Evolutionary conservation across 2,797 vertebrate genomes (phyloP).

Genomic region (Tarsius wallacei): DNA sequence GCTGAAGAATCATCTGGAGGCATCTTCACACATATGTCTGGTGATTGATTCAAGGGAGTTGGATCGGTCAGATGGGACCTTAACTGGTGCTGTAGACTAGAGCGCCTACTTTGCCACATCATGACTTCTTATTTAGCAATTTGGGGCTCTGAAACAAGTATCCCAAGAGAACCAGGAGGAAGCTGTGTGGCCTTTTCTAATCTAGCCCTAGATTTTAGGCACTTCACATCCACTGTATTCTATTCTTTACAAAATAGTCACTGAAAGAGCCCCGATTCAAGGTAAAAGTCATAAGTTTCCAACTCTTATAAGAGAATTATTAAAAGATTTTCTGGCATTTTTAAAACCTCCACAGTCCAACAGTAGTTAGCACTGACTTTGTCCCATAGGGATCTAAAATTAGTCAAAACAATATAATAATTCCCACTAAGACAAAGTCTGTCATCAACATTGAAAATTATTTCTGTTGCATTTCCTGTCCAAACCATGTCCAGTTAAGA

Average conservation of each 20-base stretch:
- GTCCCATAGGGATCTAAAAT: background rate
- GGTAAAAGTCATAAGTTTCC: background rate
- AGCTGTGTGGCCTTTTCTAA: background rate
- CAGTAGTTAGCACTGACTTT: background rate
- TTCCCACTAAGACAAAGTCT: background rate
- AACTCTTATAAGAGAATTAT: background rate
- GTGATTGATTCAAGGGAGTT: background rate
- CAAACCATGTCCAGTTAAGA: background rate
- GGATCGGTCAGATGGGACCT: background rate
- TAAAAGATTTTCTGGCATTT: background rate
- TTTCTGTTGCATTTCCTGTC: background rate
- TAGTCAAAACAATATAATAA: background rate
- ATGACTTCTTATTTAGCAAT: background rate
- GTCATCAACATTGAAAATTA: background rate
- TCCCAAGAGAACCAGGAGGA: background rate
- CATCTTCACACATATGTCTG: background rate
- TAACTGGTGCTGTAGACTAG: too few species aligned
- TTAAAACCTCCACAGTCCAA: background rate
- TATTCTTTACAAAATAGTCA: background rate
- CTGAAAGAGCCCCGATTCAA: background rate
- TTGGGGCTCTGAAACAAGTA: background rate
- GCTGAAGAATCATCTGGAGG: background rate
- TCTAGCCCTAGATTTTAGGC: background rate
- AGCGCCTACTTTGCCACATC: background rate
- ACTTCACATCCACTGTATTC: background rate